Evolutionary conservation across 2,797 vertebrate genomes (phyloP).

Genomic region (Cottoperca gobio): DNA sequence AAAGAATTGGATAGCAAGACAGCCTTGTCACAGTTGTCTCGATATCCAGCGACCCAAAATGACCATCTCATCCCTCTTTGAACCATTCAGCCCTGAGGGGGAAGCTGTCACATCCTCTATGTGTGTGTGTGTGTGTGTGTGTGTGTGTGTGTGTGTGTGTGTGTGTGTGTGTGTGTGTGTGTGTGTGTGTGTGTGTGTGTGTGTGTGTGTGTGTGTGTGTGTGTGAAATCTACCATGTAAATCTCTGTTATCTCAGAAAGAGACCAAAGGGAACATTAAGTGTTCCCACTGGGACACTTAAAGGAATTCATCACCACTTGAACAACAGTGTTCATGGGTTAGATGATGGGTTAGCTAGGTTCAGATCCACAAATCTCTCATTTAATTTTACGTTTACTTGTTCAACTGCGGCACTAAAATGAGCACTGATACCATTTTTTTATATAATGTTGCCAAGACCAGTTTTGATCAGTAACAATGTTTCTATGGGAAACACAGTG

Average conservation of each 20-base stretch:
- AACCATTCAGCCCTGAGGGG: conserved; percentile 32
- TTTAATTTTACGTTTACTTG: not conserved
- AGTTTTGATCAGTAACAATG: too few species aligned
- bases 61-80: conserved; percentile 32
- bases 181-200: not conserved
- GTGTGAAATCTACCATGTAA: too few species aligned
- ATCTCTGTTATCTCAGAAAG: not conserved
- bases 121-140: not conserved
- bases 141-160: not conserved
- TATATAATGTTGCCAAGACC: too few species aligned
- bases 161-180: too few species aligned
- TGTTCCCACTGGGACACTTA: not conserved
- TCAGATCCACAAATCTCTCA: not conserved
- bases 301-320: not conserved
- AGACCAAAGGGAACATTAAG: not conserved
- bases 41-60: conserved; percentile 15
- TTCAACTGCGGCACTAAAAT: not conserved
- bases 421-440: too few species aligned
- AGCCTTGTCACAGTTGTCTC: conserved; percentile 12
- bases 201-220: not conserved
- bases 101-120: conserved; percentile 39
- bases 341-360: too few species aligned
- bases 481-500: not conserved
- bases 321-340: not conserved
- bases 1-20: conserved; percentile 9